These are phyloP conservation scores for Notolepis coatsorum DNA, from an alignment of 2,797 vertebrate species.

Conservation along the genomic window DNA sequence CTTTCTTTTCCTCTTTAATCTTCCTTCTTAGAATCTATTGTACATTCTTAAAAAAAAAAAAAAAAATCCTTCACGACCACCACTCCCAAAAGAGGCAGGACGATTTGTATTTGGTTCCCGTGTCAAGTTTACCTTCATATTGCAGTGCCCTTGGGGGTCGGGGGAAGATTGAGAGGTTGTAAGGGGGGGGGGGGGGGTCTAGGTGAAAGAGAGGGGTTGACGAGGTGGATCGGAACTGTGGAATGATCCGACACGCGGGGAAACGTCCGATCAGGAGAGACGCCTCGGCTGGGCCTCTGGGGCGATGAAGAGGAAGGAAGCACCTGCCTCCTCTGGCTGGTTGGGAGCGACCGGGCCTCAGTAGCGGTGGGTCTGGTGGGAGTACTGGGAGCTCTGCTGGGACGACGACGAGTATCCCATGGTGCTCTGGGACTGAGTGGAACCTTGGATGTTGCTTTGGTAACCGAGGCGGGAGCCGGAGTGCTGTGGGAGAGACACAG, in stretches of 20 bases:
- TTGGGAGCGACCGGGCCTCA: constrained; percentile 70
- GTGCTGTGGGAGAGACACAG: constrained; percentile 82
- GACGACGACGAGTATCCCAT: constrained; percentile 94
- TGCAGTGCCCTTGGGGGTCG: constrained; percentile 75
- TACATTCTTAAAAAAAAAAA: constrained; percentile 28
- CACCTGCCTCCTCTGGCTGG: constrained; percentile 40
- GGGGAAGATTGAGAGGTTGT: no score
- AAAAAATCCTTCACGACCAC: constrained; percentile 21
- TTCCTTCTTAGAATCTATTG: constrained; percentile 41
- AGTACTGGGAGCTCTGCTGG: constrained; percentile 96
- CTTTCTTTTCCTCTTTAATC: not conserved
- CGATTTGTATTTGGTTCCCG: constrained; percentile 74
- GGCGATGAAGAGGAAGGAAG: constrained; percentile 24
- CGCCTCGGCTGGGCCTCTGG: not conserved
- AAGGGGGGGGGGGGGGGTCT: not conserved
- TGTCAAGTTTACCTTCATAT: constrained; percentile 78
- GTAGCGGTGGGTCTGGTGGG: constrained; percentile 94
- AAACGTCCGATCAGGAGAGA: constrained; percentile 15
- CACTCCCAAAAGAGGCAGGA: constrained; percentile 28
- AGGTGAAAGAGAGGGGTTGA: not conserved
- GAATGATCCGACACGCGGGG: constrained; percentile 36
- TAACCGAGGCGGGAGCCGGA: constrained; percentile 95
- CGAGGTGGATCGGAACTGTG: constrained; percentile 24
- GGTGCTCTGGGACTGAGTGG: constrained; percentile 94
- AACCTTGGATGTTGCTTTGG: constrained; percentile 97